Evolutionary conservation across 2,888 invertebrate species (phyloP), one percentile per base, ranked within the genome.

Genomic region (Drosophila vallismaia): DNA sequence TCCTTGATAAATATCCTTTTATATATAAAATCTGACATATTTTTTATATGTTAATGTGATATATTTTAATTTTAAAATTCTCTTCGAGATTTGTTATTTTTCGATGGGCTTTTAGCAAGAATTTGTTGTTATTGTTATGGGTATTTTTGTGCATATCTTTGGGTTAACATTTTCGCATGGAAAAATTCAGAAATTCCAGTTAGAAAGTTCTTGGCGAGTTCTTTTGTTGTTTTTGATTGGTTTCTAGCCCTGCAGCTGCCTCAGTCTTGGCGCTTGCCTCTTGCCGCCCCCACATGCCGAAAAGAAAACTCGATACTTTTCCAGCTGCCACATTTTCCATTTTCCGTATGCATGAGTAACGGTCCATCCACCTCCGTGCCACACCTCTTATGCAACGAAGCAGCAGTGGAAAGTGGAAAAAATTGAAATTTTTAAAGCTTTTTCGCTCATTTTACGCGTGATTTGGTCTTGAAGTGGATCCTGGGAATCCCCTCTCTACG

Each of bases 221-320:
- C 58, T 69, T 71, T 70, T 69, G 58, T 58, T 69, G 59, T 69
- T 69, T 53, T 54, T 70, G 69, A 71, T 70, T 70, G 69, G 59
- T 71, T 71, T 71, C 45, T 51, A 71, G 69, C 69, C 69, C 69
- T 70, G 68, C 66, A 67, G 66, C 66, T 64, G 63, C 45, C 67
- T 36, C 52, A n/a, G 36, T 24, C 50, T 36, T 6, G 4, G n/a
- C n/a, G 10, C 26, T 5, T 10, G 1, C 9, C 29, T 12, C n/a
- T 10, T 1, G 9, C 4, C 7, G 28, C 14, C 5, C 33, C 19
- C 19, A 29, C 19, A 48, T 45, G 45, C 12, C 48, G 28, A 44
- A 49, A 56, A 33, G 66, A 48, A 67, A 66, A 66, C 64, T 52
- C 52, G 7, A 52, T 66, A 46, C 67, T 64, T 66, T 64, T 52